Conservation (phyloP, 2,797 vertebrate species). For the Remorina albescens region DNA sequence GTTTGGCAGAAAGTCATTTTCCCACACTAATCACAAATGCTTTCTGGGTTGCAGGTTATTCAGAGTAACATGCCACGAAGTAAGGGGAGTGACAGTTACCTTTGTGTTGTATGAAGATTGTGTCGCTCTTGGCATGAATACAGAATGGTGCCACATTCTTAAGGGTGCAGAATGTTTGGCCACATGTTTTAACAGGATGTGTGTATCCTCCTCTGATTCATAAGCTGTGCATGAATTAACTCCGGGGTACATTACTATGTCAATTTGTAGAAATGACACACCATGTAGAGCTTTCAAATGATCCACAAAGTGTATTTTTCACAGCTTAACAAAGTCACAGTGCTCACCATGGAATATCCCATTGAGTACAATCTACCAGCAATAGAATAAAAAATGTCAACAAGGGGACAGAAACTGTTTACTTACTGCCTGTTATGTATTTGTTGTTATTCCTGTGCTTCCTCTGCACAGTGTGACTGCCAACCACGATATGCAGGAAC, state of each 20-base stretch:
- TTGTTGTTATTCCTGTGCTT: constrained; percentile 6
- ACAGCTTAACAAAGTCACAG: not conserved
- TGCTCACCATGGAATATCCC: not conserved
- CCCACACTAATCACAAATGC: not conserved
- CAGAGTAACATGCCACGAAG: constrained; percentile 7
- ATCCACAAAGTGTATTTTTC: not conserved
- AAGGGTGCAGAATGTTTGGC: constrained; percentile 46
- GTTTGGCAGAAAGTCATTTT: not conserved
- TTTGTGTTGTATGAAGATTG: constrained; percentile 11
- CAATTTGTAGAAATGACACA: not conserved
- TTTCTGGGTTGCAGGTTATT: not conserved
- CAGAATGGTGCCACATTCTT: constrained; percentile 30
- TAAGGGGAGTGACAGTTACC: constrained; percentile 9
- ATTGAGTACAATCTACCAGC: not conserved
- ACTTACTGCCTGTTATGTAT: not conserved
- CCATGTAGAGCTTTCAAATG: not conserved
- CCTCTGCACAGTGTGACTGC: not conserved
- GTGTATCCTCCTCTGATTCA: constrained; percentile 27
- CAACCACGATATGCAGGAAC: not conserved
- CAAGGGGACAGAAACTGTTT: not conserved
- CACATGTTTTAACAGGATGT: constrained; percentile 34
- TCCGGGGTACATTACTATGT: not conserved
- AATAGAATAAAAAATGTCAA: not conserved
- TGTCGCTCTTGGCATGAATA: constrained; percentile 40
- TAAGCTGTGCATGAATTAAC: not conserved